Evolutionary conservation across 2,888 invertebrate genomes (phyloP).

Genomic region (Laspeyria flexula): DNA sequence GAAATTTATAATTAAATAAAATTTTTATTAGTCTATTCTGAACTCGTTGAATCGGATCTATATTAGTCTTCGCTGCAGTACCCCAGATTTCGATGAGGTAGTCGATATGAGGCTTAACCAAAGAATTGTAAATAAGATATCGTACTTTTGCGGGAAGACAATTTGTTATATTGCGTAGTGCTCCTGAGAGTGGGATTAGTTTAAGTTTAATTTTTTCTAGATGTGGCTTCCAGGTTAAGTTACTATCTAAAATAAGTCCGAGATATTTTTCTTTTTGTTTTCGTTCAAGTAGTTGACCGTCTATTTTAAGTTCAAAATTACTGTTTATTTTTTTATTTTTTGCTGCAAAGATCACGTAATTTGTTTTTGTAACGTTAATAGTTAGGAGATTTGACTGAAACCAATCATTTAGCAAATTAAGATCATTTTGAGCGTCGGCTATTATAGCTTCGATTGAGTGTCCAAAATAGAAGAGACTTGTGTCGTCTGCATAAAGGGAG

Average conservation of each 20-base stretch:
- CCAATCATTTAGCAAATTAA: neutral
- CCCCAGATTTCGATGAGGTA: neutral
- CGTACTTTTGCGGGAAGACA: neutral
- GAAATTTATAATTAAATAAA: neutral
- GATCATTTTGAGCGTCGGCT: neutral
- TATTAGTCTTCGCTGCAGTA: neutral
- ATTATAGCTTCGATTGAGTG: neutral
- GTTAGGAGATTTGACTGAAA: conserved; percentile 5
- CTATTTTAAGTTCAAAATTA: conserved; percentile 1
- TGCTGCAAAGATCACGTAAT: conserved; percentile 10
- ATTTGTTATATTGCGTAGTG: neutral
- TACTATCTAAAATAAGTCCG: conserved; percentile 2
- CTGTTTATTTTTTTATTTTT: conserved; percentile 8
- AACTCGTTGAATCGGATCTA: neutral
- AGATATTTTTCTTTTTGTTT: conserved; percentile 3
- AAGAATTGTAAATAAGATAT: neutral
- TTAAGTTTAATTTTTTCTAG: neutral
- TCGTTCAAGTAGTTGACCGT: conserved; percentile 1
- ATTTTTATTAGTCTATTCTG: neutral
- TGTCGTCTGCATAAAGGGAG: conserved; percentile 13
- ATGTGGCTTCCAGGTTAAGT: neutral
- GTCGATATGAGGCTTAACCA: neutral
- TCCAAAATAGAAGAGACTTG: conserved; percentile 11
- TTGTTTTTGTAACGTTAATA: conserved; percentile 8
- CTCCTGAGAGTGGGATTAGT: neutral